Percentiles rank a stretch among this genome's conserved stretches.
phyloP scores from a whole-genome alignment of 2,113 vertebrate genomes.

The Loxodonta africana region DNA sequence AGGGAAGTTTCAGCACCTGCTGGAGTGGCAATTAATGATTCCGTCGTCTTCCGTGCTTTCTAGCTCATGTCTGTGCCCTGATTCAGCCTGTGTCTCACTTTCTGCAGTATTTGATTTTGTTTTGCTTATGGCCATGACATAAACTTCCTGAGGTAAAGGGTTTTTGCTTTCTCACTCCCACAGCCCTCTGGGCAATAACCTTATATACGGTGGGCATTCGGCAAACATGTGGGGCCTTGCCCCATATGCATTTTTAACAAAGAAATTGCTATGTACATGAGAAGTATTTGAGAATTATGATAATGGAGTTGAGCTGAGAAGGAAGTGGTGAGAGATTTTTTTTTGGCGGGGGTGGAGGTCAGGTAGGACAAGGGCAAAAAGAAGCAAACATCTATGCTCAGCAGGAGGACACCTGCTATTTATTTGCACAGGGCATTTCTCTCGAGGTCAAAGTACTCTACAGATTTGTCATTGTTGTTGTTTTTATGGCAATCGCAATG shows the following conservation, averaged over 20 bases:
- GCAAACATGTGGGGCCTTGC: neutral
- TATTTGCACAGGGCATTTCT: neutral
- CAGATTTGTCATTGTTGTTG: neutral
- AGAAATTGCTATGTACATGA: neutral
- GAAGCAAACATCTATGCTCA: neutral
- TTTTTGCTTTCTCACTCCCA: neutral
- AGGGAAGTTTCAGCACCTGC: neutral
- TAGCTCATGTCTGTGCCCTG: neutral
- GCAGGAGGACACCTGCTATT: conserved; percentile 36
- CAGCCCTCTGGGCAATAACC: neutral
- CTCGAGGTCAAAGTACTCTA: neutral
- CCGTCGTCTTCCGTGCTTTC: neutral
- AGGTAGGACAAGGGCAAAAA: neutral
- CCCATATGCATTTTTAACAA: neutral
- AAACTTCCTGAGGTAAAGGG: neutral
- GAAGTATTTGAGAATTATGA: conserved; percentile 43
- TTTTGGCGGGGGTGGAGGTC: neutral
- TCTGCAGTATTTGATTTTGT: neutral
- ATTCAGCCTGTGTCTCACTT: neutral
- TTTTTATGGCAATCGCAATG: neutral
- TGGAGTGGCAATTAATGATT: neutral
- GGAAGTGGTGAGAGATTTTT: neutral
- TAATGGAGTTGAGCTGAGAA: neutral
- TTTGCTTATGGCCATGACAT: neutral
- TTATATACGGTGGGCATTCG: neutral